Percentiles rank a stretch among this genome's conserved stretches.
Conservation (phyloP, 2,113 vertebrate genomes). For the Corydoras maculifer region DNA sequence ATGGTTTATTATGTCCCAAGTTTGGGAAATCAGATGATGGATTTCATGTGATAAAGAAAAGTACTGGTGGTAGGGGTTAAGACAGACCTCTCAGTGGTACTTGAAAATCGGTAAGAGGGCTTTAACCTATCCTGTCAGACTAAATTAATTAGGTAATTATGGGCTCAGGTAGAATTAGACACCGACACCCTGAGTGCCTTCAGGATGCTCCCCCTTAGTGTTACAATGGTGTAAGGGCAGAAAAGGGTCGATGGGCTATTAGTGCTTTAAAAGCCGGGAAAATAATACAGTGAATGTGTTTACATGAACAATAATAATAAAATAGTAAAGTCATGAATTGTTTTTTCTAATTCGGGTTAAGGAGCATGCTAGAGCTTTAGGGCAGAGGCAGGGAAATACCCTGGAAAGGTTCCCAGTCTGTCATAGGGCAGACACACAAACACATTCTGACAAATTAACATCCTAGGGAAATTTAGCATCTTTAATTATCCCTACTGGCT, state of each 20-base stretch:
- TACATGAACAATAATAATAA: no score
- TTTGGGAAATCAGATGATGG: constrained; percentile 18
- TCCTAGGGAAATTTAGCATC: no score
- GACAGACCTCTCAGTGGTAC: constrained; percentile 48
- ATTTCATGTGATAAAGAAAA: constrained; percentile 9
- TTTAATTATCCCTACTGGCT: no score
- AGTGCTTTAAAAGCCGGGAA: background rate
- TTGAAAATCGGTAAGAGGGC: constrained; percentile 58
- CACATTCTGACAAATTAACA: no score
- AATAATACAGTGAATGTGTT: no score
- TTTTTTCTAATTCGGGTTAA: no score
- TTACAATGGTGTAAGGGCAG: constrained; percentile 29
- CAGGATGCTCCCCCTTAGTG: constrained; percentile 42
- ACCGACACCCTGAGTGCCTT: constrained; percentile 57
- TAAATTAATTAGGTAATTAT: constrained; percentile 71
- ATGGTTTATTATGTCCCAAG: background rate
- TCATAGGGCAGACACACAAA: no score
- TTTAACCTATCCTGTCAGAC: constrained; percentile 66
- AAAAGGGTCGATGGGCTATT: constrained; percentile 34
- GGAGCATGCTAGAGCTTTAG: no score
- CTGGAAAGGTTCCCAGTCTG: no score
- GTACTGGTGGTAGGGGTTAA: constrained; percentile 19
- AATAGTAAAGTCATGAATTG: no score
- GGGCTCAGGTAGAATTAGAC: constrained; percentile 65
- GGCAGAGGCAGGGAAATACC: no score